Conservation (phyloP, 2,888 invertebrate species). For the Brachyopa scutellaris region DNA sequence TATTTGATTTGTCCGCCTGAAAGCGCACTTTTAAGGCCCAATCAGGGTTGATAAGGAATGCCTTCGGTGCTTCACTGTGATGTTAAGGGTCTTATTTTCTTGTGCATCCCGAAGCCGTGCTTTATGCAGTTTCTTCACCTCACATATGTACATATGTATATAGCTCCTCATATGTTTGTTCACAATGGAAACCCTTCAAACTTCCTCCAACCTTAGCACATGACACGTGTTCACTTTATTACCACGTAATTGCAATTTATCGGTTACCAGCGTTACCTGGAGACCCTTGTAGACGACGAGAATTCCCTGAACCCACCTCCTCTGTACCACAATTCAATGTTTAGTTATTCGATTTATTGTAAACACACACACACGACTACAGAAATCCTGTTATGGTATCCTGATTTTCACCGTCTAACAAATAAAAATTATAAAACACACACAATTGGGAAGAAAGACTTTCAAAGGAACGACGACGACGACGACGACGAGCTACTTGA, state of each 20-base stretch:
- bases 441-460: not conserved
- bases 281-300: not conserved
- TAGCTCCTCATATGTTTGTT: no score
- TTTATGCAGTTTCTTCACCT: no score
- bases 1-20: no score
- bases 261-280: constrained; percentile 4
- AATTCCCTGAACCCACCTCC: not conserved
- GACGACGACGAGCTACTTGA: no score
- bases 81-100: no score
- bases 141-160: no score
- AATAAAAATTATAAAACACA: not conserved
- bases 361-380: not conserved
- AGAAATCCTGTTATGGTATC: not conserved
- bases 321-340: not conserved
- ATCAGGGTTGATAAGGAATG: no score
- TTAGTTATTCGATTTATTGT: not conserved
- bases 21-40: no score
- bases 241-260: not conserved
- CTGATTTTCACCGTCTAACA: not conserved
- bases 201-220: not conserved
- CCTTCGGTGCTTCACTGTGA: no score
- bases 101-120: no score
- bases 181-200: not conserved
- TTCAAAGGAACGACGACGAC: not conserved
- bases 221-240: not conserved